Conservation (phyloP, 2,888 invertebrate genomes). For the Artemia sp. region DNA sequence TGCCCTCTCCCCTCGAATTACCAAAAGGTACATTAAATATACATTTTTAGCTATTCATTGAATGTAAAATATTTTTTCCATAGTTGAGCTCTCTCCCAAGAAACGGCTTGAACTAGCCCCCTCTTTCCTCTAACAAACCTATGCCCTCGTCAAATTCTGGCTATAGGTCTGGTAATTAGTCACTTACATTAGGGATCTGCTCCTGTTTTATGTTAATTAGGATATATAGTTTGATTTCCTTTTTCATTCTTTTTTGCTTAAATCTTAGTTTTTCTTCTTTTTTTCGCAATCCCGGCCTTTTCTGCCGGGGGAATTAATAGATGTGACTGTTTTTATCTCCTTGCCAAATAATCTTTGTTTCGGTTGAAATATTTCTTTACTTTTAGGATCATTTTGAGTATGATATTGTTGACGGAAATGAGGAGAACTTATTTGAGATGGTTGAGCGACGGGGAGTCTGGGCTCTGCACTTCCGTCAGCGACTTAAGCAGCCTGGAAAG, state of each 20-base stretch:
- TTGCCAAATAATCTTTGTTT: neutral
- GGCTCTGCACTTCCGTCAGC: slow-evolving; percentile 42
- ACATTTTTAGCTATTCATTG: too few relatives aligned
- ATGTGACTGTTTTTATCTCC: neutral
- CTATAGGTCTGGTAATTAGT: too few relatives aligned
- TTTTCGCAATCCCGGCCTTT: slow-evolving; percentile 23
- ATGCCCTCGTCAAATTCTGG: too few relatives aligned
- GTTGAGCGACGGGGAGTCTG: slow-evolving; percentile 41
- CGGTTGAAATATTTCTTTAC: slow-evolving; percentile 10
- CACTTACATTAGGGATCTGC: neutral
- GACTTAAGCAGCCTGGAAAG: slow-evolving; percentile 38
- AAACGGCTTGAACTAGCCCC: too few relatives aligned
- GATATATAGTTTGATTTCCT: neutral
- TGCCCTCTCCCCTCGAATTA: too few relatives aligned
- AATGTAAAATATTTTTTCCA: too few relatives aligned
- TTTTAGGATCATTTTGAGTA: slow-evolving; percentile 41
- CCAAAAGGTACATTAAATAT: too few relatives aligned
- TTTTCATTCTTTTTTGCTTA: neutral
- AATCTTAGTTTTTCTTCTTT: neutral
- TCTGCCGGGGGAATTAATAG: neutral
- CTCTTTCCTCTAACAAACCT: too few relatives aligned
- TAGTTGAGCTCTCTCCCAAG: too few relatives aligned
- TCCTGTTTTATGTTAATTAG: neutral
- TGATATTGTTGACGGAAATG: slow-evolving; percentile 41
- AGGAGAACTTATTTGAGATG: slow-evolving; percentile 41